Percentiles rank a stretch among this genome's conserved stretches.
Evolutionary conservation across 2,113 vertebrate species (phyloP).

Genomic region (Pelecanus crispus): DNA sequence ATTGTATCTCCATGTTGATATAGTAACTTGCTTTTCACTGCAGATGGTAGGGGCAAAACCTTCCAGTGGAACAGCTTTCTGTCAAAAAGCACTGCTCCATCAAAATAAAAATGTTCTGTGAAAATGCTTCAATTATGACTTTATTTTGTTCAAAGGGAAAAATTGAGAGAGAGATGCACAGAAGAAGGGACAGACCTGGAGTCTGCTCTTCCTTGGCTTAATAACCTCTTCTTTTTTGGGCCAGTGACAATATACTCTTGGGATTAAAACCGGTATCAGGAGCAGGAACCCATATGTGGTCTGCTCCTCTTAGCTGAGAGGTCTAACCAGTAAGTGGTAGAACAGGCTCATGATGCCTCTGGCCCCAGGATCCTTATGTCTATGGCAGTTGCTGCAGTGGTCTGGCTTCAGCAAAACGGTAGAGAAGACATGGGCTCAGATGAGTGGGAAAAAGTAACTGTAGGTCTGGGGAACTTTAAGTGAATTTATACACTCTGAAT

Average conservation of each 20-base stretch:
- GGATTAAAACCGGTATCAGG: not conserved
- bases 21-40: not conserved
- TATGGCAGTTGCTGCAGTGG: not conserved
- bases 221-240: not conserved
- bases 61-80: not conserved
- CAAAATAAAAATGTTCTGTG: not conserved
- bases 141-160: not conserved
- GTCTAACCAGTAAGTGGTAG: not conserved
- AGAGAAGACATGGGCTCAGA: not conserved
- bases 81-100: not conserved
- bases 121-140: not conserved
- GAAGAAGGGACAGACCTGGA: not conserved
- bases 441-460: not conserved
- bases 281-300: not conserved
- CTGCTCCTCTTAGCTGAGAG: not conserved
- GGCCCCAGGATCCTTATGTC: not conserved
- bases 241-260: not conserved
- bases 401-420: not conserved
- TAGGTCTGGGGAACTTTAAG: not conserved
- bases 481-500: not conserved
- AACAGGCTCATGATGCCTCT: not conserved
- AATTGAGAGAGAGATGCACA: not conserved
- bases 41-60: not conserved
- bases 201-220: not conserved
- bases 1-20: fast-evolving